phyloP scores from a whole-genome alignment of 2,888 invertebrate species.

The Galeruca laticollis region DNA sequence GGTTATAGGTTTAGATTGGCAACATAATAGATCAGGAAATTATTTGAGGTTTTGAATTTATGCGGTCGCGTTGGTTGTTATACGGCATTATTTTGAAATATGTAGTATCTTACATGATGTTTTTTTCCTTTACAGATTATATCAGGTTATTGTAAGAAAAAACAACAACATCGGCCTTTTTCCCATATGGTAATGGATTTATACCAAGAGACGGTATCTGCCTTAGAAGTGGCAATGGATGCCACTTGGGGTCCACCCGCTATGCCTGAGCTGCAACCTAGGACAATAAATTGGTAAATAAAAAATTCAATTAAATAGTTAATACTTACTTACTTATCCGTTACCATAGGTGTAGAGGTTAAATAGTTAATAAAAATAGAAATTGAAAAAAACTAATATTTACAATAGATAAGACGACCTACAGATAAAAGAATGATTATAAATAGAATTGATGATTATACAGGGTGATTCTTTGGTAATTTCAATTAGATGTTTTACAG shows the following conservation, averaged over 20 bases:
- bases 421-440: no score
- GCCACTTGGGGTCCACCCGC: conserved; percentile 64
- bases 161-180: conserved; percentile 71
- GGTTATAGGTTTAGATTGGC: no score
- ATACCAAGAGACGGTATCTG: conserved; percentile 69
- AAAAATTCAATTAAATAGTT: not conserved
- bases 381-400: no score
- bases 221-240: conserved; percentile 60
- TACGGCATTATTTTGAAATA: no score
- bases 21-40: no score
- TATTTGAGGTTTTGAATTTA: no score
- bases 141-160: conserved; percentile 71
- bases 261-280: conserved; percentile 62
- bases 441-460: no score
- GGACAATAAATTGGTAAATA: conserved; percentile 60
- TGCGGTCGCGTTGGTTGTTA: no score
- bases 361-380: no score
- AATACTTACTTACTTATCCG: conserved; percentile 15
- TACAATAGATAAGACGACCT: no score
- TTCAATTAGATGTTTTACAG: no score
- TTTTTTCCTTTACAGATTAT: conserved; percentile 68
- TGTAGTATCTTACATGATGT: not conserved
- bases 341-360: not conserved
- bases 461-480: no score
- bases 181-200: conserved; percentile 74